Conservation (phyloP, 2,888 invertebrate species). For the Quadroppia sp. region DNA sequence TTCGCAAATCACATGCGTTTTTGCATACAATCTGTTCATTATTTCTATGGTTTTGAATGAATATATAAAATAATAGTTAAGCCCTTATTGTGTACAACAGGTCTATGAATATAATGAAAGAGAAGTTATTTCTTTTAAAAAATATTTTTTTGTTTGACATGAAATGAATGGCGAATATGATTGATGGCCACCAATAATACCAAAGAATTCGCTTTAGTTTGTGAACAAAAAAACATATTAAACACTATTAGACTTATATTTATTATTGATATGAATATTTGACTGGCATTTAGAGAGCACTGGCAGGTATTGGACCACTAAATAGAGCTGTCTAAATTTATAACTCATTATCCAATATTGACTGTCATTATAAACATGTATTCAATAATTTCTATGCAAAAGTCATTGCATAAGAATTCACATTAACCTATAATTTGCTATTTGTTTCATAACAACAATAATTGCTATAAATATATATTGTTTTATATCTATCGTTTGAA, state of each 20-base stretch:
- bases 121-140: slow-evolving; percentile 9
- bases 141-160: slow-evolving; percentile 27
- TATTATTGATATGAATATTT: not conserved
- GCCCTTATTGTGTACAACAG: not conserved
- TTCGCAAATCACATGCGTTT: too few species aligned
- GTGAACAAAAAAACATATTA: not conserved
- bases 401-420: not conserved
- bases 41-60: too few species aligned
- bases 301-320: not conserved
- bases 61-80: too few species aligned
- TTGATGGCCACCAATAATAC: slow-evolving; percentile 14
- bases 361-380: slow-evolving; percentile 3
- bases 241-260: not conserved
- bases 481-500: too few species aligned
- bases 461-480: too few species aligned
- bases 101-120: not conserved
- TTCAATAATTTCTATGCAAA: not conserved
- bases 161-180: slow-evolving; percentile 29
- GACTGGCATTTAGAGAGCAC: not conserved
- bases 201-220: not conserved
- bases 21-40: too few species aligned
- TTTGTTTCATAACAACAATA: not conserved
- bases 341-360: too few species aligned
- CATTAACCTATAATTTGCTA: not conserved
- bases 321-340: not conserved